Conservation (phyloP, 2,888 invertebrate species). For the Nebria brevicollis region DNA sequence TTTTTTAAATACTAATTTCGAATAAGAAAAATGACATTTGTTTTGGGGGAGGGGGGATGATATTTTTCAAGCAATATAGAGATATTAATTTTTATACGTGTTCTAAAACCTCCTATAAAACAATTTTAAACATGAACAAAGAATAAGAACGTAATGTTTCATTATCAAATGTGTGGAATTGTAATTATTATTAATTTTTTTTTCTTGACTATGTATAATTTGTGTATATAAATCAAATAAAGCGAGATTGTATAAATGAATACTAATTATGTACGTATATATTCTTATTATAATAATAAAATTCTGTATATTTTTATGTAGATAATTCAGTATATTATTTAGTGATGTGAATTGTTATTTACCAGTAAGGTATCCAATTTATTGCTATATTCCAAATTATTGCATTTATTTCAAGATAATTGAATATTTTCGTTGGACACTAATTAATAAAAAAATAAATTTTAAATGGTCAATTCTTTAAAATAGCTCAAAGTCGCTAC, state of each 20-base stretch:
- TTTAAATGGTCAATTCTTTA: too few relatives aligned
- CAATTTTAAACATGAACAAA: constrained; percentile 5
- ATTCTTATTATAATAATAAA: neutral
- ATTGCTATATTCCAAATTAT: neutral
- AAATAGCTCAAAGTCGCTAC: too few relatives aligned
- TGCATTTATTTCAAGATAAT: too few relatives aligned
- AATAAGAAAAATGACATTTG: neutral
- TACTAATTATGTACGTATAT: neutral
- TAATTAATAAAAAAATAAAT: too few relatives aligned
- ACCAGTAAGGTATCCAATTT: neutral
- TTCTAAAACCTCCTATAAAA: constrained; percentile 25
- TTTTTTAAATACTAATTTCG: neutral
- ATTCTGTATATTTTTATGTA: constrained; percentile 35
- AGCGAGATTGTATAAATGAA: neutral
- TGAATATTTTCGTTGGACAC: too few relatives aligned
- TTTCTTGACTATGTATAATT: constrained; percentile 1
- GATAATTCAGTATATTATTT: constrained; percentile 27
- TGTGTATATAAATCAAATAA: constrained; percentile 7
- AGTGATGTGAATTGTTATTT: constrained; percentile 22
- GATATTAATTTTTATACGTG: constrained; percentile 5
- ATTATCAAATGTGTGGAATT: neutral
- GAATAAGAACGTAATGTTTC: neutral
- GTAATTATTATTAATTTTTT: neutral
- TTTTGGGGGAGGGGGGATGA: too few relatives aligned
- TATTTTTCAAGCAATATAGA: neutral